A percentile compares a stretch with the other conserved stretches of the same genome.
phyloP scores from a whole-genome alignment of 2,797 vertebrate species.

The Sebastes jordani region DNA sequence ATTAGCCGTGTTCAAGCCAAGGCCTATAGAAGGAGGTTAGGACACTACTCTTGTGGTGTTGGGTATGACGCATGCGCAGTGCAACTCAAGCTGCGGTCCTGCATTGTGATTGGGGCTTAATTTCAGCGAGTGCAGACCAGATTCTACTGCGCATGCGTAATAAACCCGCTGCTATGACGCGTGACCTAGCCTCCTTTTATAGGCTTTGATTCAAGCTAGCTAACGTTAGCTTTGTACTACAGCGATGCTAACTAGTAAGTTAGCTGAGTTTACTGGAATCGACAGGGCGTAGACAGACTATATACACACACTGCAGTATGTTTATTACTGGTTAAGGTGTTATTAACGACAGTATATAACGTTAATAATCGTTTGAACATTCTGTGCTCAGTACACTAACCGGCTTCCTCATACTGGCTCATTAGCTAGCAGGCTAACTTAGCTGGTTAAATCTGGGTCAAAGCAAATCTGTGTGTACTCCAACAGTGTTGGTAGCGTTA shows the following conservation, averaged over 20 bases:
- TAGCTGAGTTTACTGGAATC: constrained; percentile 42
- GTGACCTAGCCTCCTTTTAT: too few species aligned
- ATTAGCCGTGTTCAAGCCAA: constrained; percentile 36
- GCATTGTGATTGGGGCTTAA: too few species aligned
- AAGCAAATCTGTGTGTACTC: not conserved
- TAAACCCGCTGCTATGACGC: fast-evolving
- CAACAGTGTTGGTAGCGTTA: not conserved
- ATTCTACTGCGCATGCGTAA: too few species aligned
- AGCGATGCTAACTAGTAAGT: constrained; percentile 45
- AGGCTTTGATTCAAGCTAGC: constrained; percentile 20
- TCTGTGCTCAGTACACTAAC: not conserved
- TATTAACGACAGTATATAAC: fast-evolving
- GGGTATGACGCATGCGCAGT: too few species aligned
- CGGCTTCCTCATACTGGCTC: constrained; percentile 37
- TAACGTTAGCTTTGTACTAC: constrained; percentile 51
- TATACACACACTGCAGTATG: too few species aligned
- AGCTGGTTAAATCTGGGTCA: constrained; percentile 59
- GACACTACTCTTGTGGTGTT: too few species aligned
- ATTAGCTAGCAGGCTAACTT: constrained; percentile 24
- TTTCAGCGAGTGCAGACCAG: too few species aligned
- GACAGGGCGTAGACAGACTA: not conserved
- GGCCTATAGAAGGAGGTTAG: too few species aligned
- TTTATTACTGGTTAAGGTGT: fast-evolving
- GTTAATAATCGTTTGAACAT: too few species aligned
- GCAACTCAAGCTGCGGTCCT: too few species aligned